A percentile compares a stretch with the other conserved stretches of the same genome.
Conservation (phyloP, 2,113 vertebrate species). For the Otus sunia region DNA sequence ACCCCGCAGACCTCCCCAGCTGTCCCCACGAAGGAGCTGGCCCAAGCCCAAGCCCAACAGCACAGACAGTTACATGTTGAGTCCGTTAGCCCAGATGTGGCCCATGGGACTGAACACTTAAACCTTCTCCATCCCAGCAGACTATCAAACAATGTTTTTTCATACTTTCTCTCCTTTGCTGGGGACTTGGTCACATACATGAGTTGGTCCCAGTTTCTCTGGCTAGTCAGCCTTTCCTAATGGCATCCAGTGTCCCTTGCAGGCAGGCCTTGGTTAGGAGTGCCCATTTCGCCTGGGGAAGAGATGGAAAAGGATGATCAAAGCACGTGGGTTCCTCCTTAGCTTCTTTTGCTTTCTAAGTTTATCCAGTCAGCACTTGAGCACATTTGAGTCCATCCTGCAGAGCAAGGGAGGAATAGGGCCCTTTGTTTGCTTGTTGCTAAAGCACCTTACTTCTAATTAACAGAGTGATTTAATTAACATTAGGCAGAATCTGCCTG, state of each 20-base stretch:
- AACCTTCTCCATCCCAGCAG: not conserved
- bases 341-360: not conserved
- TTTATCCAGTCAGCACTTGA: not conserved
- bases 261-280: not conserved
- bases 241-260: accelerated
- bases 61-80: not conserved
- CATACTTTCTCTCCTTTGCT: not conserved
- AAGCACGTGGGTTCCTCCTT: not conserved
- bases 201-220: not conserved
- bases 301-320: not conserved
- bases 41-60: not conserved
- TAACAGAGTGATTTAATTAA: slow-evolving; percentile 62
- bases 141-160: not conserved
- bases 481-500: slow-evolving; percentile 18
- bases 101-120: not conserved
- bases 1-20: not conserved
- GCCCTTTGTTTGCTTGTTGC: slow-evolving; percentile 56
- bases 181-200: accelerated
- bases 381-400: not conserved
- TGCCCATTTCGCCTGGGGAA: not conserved
- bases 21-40: not conserved
- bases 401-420: not conserved
- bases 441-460: slow-evolving; percentile 61
- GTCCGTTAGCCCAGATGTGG: not conserved
- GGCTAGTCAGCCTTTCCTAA: not conserved